These are phyloP conservation scores for Panagrolaimus sp. DNA, from an alignment of 1,140 invertebrate genomes.

Conservation along the genomic window DNA sequence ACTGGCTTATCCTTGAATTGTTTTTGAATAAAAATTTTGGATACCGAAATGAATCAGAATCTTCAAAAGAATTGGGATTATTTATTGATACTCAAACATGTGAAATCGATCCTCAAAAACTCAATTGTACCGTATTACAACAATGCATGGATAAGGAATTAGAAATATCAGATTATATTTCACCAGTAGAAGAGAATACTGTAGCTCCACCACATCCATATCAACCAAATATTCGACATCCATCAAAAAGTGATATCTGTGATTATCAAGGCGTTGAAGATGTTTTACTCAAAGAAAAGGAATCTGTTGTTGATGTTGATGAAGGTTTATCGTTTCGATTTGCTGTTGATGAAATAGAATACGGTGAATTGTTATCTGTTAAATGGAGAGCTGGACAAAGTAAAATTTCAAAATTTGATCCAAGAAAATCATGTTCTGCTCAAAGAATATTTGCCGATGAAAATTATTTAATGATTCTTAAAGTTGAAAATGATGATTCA, in stretches of 20 bases:
- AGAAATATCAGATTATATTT: no score
- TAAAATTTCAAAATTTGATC: neutral
- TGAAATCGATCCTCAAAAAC: neutral
- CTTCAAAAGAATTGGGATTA: neutral
- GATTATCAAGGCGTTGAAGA: neutral
- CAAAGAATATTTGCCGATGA: constrained; percentile 7
- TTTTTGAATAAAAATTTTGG: neutral
- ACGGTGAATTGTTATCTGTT: neutral
- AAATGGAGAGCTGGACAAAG: neutral
- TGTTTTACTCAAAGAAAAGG: neutral
- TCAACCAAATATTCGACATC: neutral
- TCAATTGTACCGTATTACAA: neutral
- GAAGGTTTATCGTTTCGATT: neutral
- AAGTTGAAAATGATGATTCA: neutral
- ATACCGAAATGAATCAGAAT: neutral
- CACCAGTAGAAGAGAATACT: neutral
- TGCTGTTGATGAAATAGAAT: neutral
- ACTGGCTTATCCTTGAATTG: neutral
- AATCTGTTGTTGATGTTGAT: constrained; percentile 6
- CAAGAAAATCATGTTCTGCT: neutral
- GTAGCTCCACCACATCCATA: neutral
- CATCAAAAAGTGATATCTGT: neutral
- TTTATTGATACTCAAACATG: neutral
- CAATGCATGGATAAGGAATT: neutral
- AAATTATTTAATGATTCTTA: neutral